phyloP scores from a whole-genome alignment of 1,140 invertebrate genomes.

The Cotesia glomerata region DNA sequence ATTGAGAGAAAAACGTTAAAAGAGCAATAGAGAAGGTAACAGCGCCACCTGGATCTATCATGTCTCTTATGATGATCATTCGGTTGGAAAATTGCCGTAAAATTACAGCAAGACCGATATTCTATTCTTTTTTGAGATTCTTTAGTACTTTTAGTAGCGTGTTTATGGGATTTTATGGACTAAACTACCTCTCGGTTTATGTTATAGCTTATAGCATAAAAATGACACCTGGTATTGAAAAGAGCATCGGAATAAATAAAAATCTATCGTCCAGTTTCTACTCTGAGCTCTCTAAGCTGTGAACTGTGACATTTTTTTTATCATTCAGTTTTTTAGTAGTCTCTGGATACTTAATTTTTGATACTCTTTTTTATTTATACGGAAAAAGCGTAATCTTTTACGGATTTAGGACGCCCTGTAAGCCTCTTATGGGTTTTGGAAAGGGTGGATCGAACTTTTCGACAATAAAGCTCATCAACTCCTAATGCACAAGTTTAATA shows the following conservation, averaged over 20 bases:
- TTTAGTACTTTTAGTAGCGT: constrained; percentile 36
- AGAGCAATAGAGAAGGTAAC: constrained; percentile 2
- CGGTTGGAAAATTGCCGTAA: constrained; percentile 63
- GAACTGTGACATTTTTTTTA: background rate
- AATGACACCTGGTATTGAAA: constrained; percentile 19
- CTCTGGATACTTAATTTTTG: background rate
- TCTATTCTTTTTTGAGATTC: constrained; percentile 56
- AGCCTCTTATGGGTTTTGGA: background rate
- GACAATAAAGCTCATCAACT: background rate
- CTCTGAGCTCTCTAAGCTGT: too few species aligned
- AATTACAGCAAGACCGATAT: constrained; percentile 61
- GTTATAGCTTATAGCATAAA: background rate
- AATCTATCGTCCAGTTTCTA: background rate
- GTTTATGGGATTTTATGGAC: constrained; percentile 55
- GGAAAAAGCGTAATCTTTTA: background rate
- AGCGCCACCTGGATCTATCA: constrained; percentile 18
- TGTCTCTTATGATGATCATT: constrained; percentile 32
- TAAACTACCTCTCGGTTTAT: background rate
- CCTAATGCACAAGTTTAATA: constrained; percentile 7
- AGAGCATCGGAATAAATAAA: background rate
- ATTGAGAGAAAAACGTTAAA: constrained; percentile 32
- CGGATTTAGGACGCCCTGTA: background rate
- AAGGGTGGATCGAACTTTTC: background rate
- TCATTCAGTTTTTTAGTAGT: background rate
- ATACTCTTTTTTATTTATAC: background rate